Evolutionary conservation across 2,888 invertebrate genomes (phyloP).

Genomic region (Mimas tiliae): DNA sequence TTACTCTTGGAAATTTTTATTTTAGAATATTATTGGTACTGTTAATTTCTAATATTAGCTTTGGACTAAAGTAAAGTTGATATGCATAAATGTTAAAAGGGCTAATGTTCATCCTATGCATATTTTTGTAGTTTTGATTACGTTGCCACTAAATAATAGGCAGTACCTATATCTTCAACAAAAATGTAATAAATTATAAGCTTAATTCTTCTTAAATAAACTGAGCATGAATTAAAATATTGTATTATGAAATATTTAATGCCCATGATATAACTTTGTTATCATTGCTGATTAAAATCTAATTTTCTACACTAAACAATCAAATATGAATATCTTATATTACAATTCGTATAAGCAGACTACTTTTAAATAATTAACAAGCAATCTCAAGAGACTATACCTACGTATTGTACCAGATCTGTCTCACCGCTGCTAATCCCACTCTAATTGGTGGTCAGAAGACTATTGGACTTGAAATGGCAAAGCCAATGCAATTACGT

Average conservation of each 20-base stretch:
- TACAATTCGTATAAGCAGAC: constrained; percentile 28
- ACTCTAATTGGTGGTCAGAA: constrained; percentile 79
- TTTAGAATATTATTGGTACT: neutral
- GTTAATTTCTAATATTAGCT: too few species aligned
- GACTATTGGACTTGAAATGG: constrained; percentile 80
- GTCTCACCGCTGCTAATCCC: constrained; percentile 69
- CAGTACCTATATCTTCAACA: too few species aligned
- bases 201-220: too few species aligned
- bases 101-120: too few species aligned
- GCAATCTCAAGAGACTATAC: constrained; percentile 66
- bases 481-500: constrained; percentile 73
- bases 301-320: neutral
- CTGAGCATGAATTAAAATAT: too few species aligned
- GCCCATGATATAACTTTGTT: too few species aligned
- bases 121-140: too few species aligned
- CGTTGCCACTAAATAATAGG: too few species aligned
- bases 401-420: constrained; percentile 49
- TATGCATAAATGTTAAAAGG: too few species aligned
- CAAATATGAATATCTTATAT: neutral
- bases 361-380: constrained; percentile 61
- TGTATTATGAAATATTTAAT: too few species aligned
- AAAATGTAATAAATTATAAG: too few species aligned
- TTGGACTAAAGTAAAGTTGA: too few species aligned
- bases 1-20: neutral
- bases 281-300: neutral